phyloP scores from a whole-genome alignment of 2,113 vertebrate genomes.

The Hippocampus mohnikei region DNA sequence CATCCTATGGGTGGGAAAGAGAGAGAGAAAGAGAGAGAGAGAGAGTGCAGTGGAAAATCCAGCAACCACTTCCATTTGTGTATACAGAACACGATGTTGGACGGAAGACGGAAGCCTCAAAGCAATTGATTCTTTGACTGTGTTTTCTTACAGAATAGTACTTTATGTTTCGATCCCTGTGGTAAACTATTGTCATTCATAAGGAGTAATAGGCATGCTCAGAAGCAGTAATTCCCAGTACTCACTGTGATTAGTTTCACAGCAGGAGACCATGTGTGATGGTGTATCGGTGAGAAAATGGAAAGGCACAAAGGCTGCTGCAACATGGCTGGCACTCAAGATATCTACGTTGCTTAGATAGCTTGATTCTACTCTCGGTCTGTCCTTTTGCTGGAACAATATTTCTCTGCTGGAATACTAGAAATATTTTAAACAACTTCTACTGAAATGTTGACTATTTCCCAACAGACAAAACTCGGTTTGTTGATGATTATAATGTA shows the following conservation, averaged over 20 bases:
- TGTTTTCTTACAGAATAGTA: conserved; percentile 24
- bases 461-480: conserved; percentile 19
- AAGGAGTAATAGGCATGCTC: conserved; percentile 14
- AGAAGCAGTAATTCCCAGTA: conserved; percentile 15
- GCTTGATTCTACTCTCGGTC: conserved; percentile 71
- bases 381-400: conserved; percentile 59
- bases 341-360: conserved; percentile 73
- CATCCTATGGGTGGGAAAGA: conserved; percentile 37
- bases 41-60: conserved; percentile 39
- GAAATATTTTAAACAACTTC: conserved; percentile 17
- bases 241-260: conserved; percentile 27
- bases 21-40: conserved; percentile 41
- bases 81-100: conserved; percentile 49
- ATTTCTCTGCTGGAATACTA: conserved; percentile 38
- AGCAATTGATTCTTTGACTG: conserved; percentile 19
- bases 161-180: conserved; percentile 16
- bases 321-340: conserved; percentile 74
- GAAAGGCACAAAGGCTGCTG: conserved; percentile 77
- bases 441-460: conserved; percentile 31
- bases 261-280: conserved; percentile 39
- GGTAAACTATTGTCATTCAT: conserved; percentile 13
- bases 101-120: conserved; percentile 30
- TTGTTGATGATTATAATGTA: conserved; percentile 41
- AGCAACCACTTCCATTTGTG: conserved; percentile 43
- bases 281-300: conserved; percentile 75